Base-by-base conservation (phyloP, 2,888 invertebrate species). In the Tetrapedia diversipes region DNA sequence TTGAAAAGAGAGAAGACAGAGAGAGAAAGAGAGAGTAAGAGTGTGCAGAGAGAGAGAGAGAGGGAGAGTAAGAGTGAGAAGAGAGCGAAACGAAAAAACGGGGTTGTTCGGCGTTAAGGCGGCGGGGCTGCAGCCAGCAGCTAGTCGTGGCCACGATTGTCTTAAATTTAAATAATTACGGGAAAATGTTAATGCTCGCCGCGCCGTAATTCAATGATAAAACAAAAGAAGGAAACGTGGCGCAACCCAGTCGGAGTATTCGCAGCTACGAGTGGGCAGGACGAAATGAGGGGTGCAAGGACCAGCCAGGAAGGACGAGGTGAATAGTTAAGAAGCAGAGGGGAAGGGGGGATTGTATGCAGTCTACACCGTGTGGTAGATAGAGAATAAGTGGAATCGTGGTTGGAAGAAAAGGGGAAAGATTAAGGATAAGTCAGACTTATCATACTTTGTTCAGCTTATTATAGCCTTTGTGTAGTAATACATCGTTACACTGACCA, bases 131-230 rank as follows among this genome's bases (percentile, higher is more conserved):
- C 47, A 69, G 71, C 71, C 43, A 75, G 69, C 76, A 75, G 75
- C 74, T 65, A 73, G 82, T 80, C 83, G 68, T 47, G 59, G 79
- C 69, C 78, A 79, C 86, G 89, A 89, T 88, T 89, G 87, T 89
- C 88, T 89, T 86, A 86, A 89, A 90, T 90, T 90, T 90, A 88
- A 90, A 90, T 90, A 90, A 90, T 90, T 87, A 88, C 88, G 75
- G 84, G 88, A 89, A 90, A 89, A 90, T 90, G 90, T 90, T 87
- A 88, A 88, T 88, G 83, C 80, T 22, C 70, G 60, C 70, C 64
- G 71, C 66, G 57, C 66, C 85, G 87, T 89, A 89, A 90, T 88
- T 90, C 88, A 87, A 89, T 88, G 87, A 86, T 88, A 87, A 90
- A 88, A 86, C 87, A 87, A 87, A 88, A 88, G 87, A 83, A 86